phyloP scores from a whole-genome alignment of 2,113 vertebrate species.

The Chionomys nivalis region DNA sequence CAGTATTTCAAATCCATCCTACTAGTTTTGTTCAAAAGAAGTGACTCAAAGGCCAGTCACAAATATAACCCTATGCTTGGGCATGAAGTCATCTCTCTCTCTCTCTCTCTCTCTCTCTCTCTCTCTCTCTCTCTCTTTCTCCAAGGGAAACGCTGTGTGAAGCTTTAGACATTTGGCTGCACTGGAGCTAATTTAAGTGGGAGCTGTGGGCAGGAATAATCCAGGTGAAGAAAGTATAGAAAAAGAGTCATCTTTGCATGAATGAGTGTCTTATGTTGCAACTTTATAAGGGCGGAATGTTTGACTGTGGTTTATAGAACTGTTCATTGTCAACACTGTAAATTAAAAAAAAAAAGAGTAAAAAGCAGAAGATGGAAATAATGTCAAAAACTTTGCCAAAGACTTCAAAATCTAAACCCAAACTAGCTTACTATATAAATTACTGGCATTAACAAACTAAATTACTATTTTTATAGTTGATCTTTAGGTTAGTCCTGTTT shows the following conservation, averaged over 20 bases:
- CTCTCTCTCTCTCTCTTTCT: not conserved
- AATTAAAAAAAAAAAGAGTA: not conserved
- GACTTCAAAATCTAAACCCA: not conserved
- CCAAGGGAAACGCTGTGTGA: not conserved
- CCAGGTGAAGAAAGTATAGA: not conserved
- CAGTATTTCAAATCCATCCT: not conserved
- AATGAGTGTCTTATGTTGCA: not conserved
- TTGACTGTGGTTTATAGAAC: not conserved
- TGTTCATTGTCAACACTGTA: not conserved
- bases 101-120: not conserved
- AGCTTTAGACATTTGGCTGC: not conserved
- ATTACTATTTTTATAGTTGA: not conserved
- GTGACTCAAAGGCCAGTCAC: not conserved
- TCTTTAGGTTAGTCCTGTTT: not conserved
- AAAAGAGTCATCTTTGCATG: not conserved
- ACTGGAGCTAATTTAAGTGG: not conserved
- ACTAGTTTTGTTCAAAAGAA: not conserved
- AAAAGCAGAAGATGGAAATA: not conserved
- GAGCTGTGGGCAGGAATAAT: not conserved
- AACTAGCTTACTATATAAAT: not conserved
- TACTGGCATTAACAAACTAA: not conserved
- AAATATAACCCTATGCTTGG: not conserved
- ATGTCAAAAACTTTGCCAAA: not conserved
- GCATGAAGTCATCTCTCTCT: not conserved
- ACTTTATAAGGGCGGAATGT: not conserved